These are phyloP conservation scores for Metopia argyrocephala DNA, from an alignment of 2,888 invertebrate species.

Conservation along the genomic window DNA sequence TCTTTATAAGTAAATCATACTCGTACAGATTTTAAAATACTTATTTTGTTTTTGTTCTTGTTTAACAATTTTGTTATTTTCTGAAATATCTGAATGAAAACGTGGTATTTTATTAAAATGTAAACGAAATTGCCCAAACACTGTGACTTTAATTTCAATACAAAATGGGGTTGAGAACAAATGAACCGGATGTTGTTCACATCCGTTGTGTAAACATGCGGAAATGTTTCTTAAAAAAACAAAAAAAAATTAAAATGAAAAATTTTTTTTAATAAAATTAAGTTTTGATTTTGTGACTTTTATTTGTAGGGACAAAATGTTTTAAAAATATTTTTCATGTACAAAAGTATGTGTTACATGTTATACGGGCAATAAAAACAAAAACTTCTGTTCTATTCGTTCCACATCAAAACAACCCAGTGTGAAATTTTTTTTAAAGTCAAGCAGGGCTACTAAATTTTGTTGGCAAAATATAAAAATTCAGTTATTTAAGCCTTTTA, in stretches of 20 bases:
- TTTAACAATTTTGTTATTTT: conserved; percentile 15
- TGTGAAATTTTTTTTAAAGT: background rate
- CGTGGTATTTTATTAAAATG: conserved; percentile 7
- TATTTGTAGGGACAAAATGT: background rate
- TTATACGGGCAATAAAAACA: conserved; percentile 6
- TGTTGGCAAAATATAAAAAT: background rate
- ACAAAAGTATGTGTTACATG: background rate
- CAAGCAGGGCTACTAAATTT: too few species aligned
- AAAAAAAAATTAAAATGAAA: conserved; percentile 59
- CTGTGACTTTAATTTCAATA: conserved; percentile 31
- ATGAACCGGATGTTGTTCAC: conserved; percentile 75
- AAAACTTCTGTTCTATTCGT: background rate
- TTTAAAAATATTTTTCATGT: background rate
- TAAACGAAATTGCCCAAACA: conserved; percentile 49
- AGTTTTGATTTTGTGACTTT: conserved; percentile 65
- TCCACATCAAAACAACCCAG: conserved; percentile 18
- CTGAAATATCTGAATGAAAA: conserved; percentile 31
- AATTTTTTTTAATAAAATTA: conserved; percentile 68
- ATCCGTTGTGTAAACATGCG: conserved; percentile 75
- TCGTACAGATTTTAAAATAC: background rate
- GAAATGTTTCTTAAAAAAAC: conserved; percentile 70
- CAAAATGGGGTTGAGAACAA: conserved; percentile 60
- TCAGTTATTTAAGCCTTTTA: too few species aligned
- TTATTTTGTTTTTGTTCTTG: conserved; percentile 68
- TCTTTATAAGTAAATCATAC: background rate